Base-by-base conservation (phyloP, 1,140 invertebrate genomes). In the Gryllus bimaculatus region DNA sequence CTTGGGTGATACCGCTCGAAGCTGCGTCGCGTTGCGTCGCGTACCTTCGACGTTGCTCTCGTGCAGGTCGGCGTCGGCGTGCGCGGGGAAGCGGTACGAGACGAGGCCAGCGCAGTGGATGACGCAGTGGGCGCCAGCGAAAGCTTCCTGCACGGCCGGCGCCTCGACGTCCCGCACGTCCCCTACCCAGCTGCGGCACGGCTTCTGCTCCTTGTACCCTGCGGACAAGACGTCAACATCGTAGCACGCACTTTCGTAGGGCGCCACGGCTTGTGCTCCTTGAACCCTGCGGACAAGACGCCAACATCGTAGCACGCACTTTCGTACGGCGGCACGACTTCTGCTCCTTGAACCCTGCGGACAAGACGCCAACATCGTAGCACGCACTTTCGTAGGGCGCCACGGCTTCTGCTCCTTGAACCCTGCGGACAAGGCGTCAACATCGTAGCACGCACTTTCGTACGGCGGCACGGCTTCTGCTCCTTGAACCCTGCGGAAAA, bases 41-140 rank as follows among this genome's bases (percentile, higher is more conserved):
- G 80, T 85, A 90, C 91, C 91, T 82, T 88, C 84, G 10, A 92
- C 87, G 84, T 93, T 93, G 39, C 90, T 87, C 74, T 85, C 84
- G 74, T 89, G 82, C 84, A 92, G 87, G 79, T 39, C 26, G 26
- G 86, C 84, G 0, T 86, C 82, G 75, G 86, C 82, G 82, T 92
- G 86, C 0, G 90, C 88, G 54, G 89, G 90, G 82, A 88, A 89
- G 20, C 89, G 86, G 80, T 90, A 89, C 75, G 88, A 89, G 12
- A 92, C 87, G 7, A 88, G 83, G 75, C 89, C 90, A 8, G 92
- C 92, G 81, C 89, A 89, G 82, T 93, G 92, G 66, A 92, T 88
- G 7, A 93, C 90, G 49, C 87, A 87, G 78, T 88, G 86, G 7
- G 89, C 91, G 47, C 87, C 88, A 13, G 83, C 80, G 78, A 90